A percentile compares a stretch with the other conserved stretches of the same genome.
These are phyloP conservation scores for Dendroctonus ponderosae DNA, from an alignment of 1,140 invertebrate genomes.

Conservation along the genomic window DNA sequence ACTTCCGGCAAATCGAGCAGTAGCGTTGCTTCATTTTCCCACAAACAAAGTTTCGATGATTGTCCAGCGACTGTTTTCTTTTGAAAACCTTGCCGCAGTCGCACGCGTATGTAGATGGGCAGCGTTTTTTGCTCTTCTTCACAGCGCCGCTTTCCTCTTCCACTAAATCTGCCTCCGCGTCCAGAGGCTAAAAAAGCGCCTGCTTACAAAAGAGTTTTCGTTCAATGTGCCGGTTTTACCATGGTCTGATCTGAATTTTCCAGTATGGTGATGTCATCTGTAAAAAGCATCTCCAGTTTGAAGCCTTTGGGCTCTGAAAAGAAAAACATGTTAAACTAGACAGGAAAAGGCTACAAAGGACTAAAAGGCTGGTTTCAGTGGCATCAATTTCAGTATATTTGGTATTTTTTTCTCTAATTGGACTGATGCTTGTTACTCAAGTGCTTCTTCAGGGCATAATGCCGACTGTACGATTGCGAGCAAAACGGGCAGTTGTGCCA, in stretches of 20 bases:
- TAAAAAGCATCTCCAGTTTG: background rate
- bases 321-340: background rate
- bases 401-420: too few species aligned
- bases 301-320: background rate
- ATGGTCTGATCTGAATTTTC: background rate
- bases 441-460: background rate
- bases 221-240: background rate
- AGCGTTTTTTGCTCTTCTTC: background rate
- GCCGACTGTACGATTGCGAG: background rate
- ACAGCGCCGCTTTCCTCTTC: too few species aligned
- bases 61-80: slow-evolving; percentile 34
- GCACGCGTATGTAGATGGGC: slow-evolving; percentile 14
- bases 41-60: slow-evolving; percentile 32
- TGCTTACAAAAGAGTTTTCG: background rate
- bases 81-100: slow-evolving; percentile 33
- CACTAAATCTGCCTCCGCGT: too few species aligned
- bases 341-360: too few species aligned
- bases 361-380: too few species aligned
- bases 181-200: background rate
- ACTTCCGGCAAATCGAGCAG: slow-evolving; percentile 24
- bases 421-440: background rate
- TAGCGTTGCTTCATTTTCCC: slow-evolving; percentile 31
- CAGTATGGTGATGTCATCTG: background rate
- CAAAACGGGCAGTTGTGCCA: background rate
- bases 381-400: too few species aligned